A percentile compares a stretch with the other conserved stretches of the same genome.
These are phyloP conservation scores for Drosophila willistoni DNA, from an alignment of 1,140 invertebrate genomes.

Conservation along the genomic window DNA sequence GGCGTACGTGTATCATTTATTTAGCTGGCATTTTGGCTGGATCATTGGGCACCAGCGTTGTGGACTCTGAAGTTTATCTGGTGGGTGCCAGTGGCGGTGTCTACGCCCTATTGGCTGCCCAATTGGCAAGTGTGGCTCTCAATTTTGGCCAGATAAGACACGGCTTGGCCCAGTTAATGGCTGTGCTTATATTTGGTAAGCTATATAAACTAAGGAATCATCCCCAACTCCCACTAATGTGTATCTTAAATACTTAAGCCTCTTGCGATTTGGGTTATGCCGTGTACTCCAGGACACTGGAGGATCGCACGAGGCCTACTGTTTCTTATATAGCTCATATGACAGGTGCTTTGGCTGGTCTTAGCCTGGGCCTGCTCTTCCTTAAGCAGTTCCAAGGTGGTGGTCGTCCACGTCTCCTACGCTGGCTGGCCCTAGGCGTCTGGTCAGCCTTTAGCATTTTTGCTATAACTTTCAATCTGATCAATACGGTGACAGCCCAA, in stretches of 20 bases:
- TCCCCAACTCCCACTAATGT: not conserved
- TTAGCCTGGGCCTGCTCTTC: slow-evolving; percentile 94
- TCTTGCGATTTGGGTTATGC: slow-evolving; percentile 96
- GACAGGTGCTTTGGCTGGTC: slow-evolving; percentile 93
- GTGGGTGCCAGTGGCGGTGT: slow-evolving; percentile 97
- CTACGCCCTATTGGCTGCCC: slow-evolving; percentile 96
- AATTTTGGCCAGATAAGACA: slow-evolving; percentile 99
- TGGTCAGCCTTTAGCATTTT: slow-evolving; percentile 96
- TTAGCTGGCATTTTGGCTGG: slow-evolving; percentile 96
- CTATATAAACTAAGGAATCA: slow-evolving; percentile 49
- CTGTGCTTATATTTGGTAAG: slow-evolving; percentile 95
- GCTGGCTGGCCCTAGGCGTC: slow-evolving; percentile 96
- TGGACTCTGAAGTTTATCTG: slow-evolving; percentile 96
- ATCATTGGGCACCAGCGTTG: slow-evolving; percentile 95
- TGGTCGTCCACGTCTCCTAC: slow-evolving; percentile 94
- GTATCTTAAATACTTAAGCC: slow-evolving; percentile 84
- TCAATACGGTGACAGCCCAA: slow-evolving; percentile 86
- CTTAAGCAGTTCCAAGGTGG: slow-evolving; percentile 97
- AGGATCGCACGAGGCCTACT: slow-evolving; percentile 85
- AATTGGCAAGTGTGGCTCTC: slow-evolving; percentile 95
- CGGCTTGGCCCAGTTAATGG: slow-evolving; percentile 93
- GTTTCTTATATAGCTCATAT: slow-evolving; percentile 97
- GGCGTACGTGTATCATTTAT: slow-evolving; percentile 94
- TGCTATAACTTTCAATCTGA: slow-evolving; percentile 95
- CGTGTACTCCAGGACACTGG: slow-evolving; percentile 93